Percentiles rank a stretch among this genome's conserved stretches.
These are phyloP conservation scores for Hydrotaea cyrtoneurina DNA, from an alignment of 2,888 invertebrate species.

Conservation along the genomic window DNA sequence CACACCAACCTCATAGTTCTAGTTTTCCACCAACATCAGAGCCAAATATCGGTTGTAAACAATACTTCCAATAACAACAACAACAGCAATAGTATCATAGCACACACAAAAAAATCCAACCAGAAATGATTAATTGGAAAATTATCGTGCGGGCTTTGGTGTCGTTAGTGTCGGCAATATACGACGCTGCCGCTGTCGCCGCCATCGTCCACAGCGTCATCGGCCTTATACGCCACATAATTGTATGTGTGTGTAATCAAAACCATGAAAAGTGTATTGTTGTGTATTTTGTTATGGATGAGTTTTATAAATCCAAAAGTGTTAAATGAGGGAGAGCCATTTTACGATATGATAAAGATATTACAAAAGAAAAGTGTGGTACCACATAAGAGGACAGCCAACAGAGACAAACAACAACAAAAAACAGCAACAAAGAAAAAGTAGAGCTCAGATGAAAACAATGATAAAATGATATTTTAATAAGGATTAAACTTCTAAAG, in stretches of 20 bases:
- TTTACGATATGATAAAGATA: conserved; percentile 36
- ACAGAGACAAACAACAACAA: conserved; percentile 16
- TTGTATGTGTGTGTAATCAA: background rate
- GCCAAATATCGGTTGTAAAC: conserved; percentile 21
- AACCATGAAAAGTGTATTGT: conserved; percentile 62
- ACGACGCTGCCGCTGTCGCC: conserved; percentile 4
- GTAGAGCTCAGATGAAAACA: background rate
- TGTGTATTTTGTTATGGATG: conserved; percentile 62
- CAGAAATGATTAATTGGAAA: conserved; percentile 78
- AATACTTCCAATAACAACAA: background rate
- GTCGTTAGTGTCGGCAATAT: conserved; percentile 65
- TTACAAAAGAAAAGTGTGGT: conserved; percentile 22
- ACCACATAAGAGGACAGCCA: conserved; percentile 11
- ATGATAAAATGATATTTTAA: conserved; percentile 24
- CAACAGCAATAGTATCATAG: background rate
- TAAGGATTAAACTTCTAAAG: conserved; percentile 19
- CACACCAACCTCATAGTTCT: conserved; percentile 32
- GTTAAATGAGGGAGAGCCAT: conserved; percentile 59
- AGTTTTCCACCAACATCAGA: conserved; percentile 40
- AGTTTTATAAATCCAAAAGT: conserved; percentile 57
- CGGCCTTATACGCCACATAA: background rate
- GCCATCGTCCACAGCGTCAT: background rate
- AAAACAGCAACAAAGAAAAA: background rate
- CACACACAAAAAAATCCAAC: conserved; percentile 46
- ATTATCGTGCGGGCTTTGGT: conserved; percentile 73